Percentiles rank a stretch among this genome's conserved stretches.
Conservation (phyloP, 2,888 invertebrate genomes). For the Portevinia maculata region DNA sequence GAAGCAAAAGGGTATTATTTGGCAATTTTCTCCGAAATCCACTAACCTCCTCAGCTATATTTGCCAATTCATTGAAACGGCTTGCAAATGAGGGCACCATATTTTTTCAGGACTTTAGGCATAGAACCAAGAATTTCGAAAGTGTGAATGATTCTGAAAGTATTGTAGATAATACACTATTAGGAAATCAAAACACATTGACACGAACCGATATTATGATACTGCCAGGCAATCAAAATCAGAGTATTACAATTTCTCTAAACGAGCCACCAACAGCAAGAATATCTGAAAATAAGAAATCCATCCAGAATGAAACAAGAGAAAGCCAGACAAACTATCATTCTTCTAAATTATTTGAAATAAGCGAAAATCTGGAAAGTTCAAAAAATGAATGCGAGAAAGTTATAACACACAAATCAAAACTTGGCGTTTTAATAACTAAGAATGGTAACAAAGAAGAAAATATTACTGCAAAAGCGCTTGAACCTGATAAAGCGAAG, state of each 20-base stretch:
- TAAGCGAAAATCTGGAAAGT: conserved; percentile 27
- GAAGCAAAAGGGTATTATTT: neutral
- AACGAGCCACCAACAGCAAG: neutral
- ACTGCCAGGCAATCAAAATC: conserved; percentile 23
- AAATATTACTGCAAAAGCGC: neutral
- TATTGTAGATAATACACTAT: conserved; percentile 4
- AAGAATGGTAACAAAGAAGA: neutral
- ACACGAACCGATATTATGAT: conserved; percentile 6
- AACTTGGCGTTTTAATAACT: conserved; percentile 5
- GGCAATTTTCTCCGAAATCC: conserved; percentile 42
- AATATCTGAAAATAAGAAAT: neutral
- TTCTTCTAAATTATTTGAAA: conserved; percentile 4
- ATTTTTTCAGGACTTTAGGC: neutral
- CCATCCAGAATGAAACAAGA: neutral
- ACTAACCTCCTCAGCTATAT: conserved; percentile 14
- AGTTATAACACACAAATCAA: conserved; percentile 1
- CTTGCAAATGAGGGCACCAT: conserved; percentile 2
- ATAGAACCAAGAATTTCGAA: neutral
- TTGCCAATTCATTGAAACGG: conserved; percentile 20
- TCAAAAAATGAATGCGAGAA: neutral
- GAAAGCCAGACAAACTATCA: neutral
- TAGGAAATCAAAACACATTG: neutral
- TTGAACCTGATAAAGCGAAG: neutral
- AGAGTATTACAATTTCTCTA: conserved; percentile 37
- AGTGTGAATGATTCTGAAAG: neutral